Evolutionary conservation across 2,113 vertebrate genomes (phyloP).

Genomic region (Pelecanus crispus): DNA sequence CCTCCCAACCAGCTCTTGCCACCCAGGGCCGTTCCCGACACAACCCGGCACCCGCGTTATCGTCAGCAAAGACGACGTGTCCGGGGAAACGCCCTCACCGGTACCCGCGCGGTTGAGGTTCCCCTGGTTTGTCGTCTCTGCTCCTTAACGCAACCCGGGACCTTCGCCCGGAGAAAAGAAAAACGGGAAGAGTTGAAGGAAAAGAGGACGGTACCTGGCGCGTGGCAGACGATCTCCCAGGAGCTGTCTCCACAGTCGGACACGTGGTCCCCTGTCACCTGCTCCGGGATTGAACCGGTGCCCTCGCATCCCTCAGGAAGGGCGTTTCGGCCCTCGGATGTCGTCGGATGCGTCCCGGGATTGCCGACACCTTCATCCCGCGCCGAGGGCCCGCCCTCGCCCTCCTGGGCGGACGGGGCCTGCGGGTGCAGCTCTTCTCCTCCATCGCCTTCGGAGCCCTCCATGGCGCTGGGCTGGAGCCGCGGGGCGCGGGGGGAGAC

Average conservation of each 20-base stretch:
- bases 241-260: too few relatives aligned
- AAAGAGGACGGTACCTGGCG: neutral
- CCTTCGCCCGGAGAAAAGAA: neutral
- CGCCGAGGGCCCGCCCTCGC: fast-evolving
- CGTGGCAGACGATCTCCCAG: neutral
- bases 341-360: neutral
- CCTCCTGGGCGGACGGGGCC: neutral
- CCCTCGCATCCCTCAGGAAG: neutral
- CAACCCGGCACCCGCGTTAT: too few relatives aligned
- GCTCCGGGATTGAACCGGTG: too few relatives aligned
- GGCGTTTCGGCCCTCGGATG: neutral
- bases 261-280: neutral
- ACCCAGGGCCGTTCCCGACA: fast-evolving
- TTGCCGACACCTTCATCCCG: neutral
- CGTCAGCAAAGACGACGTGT: neutral
- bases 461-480: neutral
- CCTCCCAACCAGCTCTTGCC: neutral
- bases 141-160: fast-evolving
- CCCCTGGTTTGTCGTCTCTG: too few relatives aligned
- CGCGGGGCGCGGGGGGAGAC: fast-evolving
- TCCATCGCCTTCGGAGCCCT: neutral
- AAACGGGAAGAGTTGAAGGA: neutral
- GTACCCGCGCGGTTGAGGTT: neutral
- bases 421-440: neutral
- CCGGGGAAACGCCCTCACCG: fast-evolving